Base-by-base conservation (phyloP, 1,140 invertebrate genomes). In the Hylaeus volcanicus region DNA sequence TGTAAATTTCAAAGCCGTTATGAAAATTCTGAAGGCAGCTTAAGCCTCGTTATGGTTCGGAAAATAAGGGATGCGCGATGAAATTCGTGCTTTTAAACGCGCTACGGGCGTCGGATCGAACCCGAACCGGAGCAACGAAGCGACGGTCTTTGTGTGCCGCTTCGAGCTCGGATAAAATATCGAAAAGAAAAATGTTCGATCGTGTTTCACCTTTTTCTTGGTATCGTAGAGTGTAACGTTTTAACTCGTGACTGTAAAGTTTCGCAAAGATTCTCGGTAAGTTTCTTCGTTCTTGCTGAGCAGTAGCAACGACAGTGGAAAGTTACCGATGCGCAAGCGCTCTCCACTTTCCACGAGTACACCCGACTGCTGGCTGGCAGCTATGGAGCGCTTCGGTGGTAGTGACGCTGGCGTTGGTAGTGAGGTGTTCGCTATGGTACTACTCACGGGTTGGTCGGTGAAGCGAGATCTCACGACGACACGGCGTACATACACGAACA, bases 261-360 rank as follows among this genome's bases (percentile, higher is more conserved):
- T 75, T 69, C 43, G 65, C 48, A 77, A 66, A 70, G 45, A 66
- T 81, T 64, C 26, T 12, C 41, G 26, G 26, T 55, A 77, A 71
- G 56, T 81, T 66, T 72, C 43, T 72, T 72, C 66, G 61, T 73
- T 79, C 15, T 58, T 61, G 43, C 14, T 26, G 37, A 39, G 48
- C 60, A 73, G 51, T 48, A 77, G 39, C 74, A 77, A 70, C 74
- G 80, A 82, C 75, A 73, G 71, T 86, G 88, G 88, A 89, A 89
- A 89, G 88, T 89, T 89, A 88, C 84, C 70, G 69, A 79, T 81
- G 78, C 78, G 79, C 81, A 77, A 85, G 82, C 86, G 86, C 78
- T 89, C 80, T 88, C 75, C 85, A 89, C 90, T 91, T 91, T 90
- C 87, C 88, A 89, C 86, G 79, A 86, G 81, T 87, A 89, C 61